Percentiles rank a stretch among this genome's conserved stretches.
Evolutionary conservation across 2,888 invertebrate genomes (phyloP).

Genomic region (Coecobrya sp.): DNA sequence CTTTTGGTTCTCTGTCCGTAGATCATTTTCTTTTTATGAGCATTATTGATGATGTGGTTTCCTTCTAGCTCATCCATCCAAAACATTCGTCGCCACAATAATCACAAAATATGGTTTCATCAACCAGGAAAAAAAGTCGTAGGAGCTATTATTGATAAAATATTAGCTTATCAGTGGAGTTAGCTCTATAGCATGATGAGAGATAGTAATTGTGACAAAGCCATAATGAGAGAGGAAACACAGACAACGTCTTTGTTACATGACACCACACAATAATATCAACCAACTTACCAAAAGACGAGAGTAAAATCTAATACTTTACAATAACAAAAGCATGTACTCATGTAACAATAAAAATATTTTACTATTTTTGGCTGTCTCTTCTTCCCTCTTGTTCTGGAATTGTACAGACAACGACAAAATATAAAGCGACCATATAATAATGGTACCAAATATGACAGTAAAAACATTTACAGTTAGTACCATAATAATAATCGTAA

Average conservation of each 20-base stretch:
- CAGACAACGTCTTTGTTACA: slow-evolving; percentile 29
- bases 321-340: neutral
- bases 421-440: too few relatives aligned
- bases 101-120: neutral
- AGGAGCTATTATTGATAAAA: neutral
- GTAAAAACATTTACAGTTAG: slow-evolving; percentile 58
- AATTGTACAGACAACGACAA: neutral
- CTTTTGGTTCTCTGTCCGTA: neutral
- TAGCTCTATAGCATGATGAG: neutral
- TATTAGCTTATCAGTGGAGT: neutral
- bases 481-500: neutral
- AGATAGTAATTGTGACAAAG: slow-evolving; percentile 1
- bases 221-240: neutral
- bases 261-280: neutral
- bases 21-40: neutral
- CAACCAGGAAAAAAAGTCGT: slow-evolving; percentile 4
- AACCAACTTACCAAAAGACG: neutral
- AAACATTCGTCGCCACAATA: neutral
- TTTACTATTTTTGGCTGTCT: slow-evolving; percentile 28
- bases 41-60: slow-evolving; percentile 29
- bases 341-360: neutral
- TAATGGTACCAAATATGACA: slow-evolving; percentile 20
- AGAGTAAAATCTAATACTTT: slow-evolving; percentile 21
- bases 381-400: slow-evolving; percentile 1
- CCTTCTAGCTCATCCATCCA: neutral